Percentiles rank a stretch among this genome's conserved stretches.
Conservation (phyloP, 1,140 invertebrate genomes). For the Venturia canescens region DNA sequence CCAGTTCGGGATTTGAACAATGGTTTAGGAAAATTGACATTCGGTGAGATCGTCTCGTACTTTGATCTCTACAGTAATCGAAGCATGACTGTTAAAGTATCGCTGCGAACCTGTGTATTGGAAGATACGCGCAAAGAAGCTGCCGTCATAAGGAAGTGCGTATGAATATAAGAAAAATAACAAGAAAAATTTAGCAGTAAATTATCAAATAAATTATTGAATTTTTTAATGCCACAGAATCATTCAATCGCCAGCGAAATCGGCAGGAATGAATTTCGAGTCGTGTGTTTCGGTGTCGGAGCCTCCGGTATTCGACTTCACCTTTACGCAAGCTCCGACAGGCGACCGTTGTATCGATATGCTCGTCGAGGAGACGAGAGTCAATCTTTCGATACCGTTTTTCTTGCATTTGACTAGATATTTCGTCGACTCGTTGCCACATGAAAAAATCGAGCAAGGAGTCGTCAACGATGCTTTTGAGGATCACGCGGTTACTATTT, state of each 20-base stretch:
- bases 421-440: constrained; percentile 82
- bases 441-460: constrained; percentile 79
- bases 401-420: constrained; percentile 82
- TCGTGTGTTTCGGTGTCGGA: constrained; percentile 81
- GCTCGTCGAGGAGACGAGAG: constrained; percentile 83
- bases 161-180: constrained; percentile 40
- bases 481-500: constrained; percentile 59
- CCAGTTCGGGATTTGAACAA: constrained; percentile 85
- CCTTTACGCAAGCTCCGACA: constrained; percentile 81
- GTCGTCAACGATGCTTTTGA: constrained; percentile 84
- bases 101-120: constrained; percentile 82
- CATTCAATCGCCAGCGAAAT: constrained; percentile 82
- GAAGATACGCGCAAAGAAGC: constrained; percentile 86
- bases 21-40: constrained; percentile 83
- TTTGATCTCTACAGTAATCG: constrained; percentile 84
- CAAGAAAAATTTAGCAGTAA: neutral
- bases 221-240: constrained; percentile 77
- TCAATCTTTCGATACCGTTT: constrained; percentile 87
- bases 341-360: constrained; percentile 82
- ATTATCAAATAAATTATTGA: constrained; percentile 15
- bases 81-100: constrained; percentile 84
- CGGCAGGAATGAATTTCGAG: constrained; percentile 76
- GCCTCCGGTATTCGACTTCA: constrained; percentile 83
- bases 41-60: constrained; percentile 82
- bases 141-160: constrained; percentile 80